These are phyloP conservation scores for Haemorhous mexicanus DNA, from an alignment of 2,113 vertebrate species.

Conservation along the genomic window DNA sequence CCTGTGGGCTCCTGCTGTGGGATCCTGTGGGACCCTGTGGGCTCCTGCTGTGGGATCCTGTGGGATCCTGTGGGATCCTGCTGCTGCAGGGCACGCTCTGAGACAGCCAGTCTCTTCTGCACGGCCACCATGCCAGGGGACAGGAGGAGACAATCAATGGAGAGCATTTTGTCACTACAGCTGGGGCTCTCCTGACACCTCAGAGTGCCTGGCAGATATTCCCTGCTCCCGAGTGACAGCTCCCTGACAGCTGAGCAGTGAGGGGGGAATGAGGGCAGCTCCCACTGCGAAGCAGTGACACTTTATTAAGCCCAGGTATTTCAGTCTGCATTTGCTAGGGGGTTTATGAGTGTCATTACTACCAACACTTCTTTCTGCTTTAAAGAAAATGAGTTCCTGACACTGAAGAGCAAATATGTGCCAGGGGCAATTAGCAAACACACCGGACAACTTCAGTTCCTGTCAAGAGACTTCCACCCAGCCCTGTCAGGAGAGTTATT, in stretches of 20 bases:
- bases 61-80: neutral
- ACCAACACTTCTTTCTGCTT: neutral
- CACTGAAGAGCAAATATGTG: neutral
- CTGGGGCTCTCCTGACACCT: neutral
- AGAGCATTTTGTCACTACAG: neutral
- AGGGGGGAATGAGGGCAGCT: neutral
- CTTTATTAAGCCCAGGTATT: neutral
- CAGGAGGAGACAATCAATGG: rapidly evolving
- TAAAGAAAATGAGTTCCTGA: neutral
- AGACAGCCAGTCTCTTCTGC: neutral
- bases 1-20: neutral
- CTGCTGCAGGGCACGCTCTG: neutral
- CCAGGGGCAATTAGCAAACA: neutral
- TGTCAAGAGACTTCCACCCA: neutral
- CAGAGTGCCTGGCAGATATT: neutral
- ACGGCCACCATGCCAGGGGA: rapidly evolving
- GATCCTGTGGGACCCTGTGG: neutral
- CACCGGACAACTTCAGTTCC: neutral
- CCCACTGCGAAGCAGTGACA: neutral
- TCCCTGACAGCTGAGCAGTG: neutral
- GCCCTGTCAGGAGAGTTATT: neutral
- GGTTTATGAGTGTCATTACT: neutral
- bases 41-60: neutral
- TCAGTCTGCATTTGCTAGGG: neutral
- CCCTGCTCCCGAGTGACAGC: neutral